Base-by-base conservation (phyloP, 92 coral and sea anemone genomes). In the Siderastrea siderea region DNA sequence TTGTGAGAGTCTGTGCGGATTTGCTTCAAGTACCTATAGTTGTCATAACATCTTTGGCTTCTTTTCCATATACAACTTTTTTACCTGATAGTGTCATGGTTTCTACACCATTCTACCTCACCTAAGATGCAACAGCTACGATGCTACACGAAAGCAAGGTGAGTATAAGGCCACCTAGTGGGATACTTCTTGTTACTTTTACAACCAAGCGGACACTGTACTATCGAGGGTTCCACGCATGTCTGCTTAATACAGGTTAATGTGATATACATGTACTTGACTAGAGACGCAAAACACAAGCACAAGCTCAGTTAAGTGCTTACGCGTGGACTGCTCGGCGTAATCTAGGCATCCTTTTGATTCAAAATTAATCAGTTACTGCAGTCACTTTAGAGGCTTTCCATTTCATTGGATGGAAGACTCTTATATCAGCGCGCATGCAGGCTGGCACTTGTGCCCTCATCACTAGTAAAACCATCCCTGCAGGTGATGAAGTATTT, bases 1-100 rank as follows among this genome's bases (percentile, higher is more conserved):
- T 88, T 43, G 13, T 88, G 11, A 61, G 51, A 63, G 82, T 84
- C 43, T 84, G 82, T 16, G 64, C 88, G 4, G 88, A 84, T 26
- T 2, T 84, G 13, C 61, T 84, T 1, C 17, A n/a, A 38, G 38
- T 84, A 1, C 74, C 81, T 4, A 59, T 84, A 14, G 15, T 74
- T 10, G 80, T 74, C 16, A 50, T 72, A 3, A 83, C 80, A 52
- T 68, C 69, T 46, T 8, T 83, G 69, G 69, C 54, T 44, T 50
- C 57, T 16, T 57, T 46, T 71, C 80, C 79, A 51, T 73, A 19
- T 19, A 54, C 54, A 19, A 19, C 71, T 12, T 78, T 78, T 49
- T 11, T 78, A 4, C 83, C 83, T 10, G 70, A 59, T 12, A 38
- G 54, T 78, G 4, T 47, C 4, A 44, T 77, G 15, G 65, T 53